Evolutionary conservation across 2,888 invertebrate species (phyloP).

Genomic region (Agrilus mali): DNA sequence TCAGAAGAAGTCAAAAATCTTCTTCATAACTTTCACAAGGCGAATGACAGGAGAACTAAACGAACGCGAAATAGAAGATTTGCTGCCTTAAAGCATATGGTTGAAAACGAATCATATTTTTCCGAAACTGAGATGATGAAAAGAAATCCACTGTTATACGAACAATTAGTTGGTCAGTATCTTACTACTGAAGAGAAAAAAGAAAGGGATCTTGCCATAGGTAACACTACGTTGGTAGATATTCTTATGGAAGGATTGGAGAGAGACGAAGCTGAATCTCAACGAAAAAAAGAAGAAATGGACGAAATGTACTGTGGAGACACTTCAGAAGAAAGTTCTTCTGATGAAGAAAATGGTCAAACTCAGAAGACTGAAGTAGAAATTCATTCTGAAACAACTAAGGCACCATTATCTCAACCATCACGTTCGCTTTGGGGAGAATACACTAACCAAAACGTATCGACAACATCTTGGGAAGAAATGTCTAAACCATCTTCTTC

Average conservation of each 20-base stretch:
- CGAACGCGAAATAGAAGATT: slow-evolving; percentile 69
- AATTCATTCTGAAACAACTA: slow-evolving; percentile 3
- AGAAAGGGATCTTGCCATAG: slow-evolving; percentile 41
- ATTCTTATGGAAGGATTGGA: slow-evolving; percentile 74
- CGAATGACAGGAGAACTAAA: slow-evolving; percentile 29
- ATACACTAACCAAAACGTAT: slow-evolving; percentile 22
- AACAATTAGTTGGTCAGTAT: slow-evolving; percentile 80
- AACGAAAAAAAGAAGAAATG: slow-evolving; percentile 47
- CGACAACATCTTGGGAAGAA: slow-evolving; percentile 15
- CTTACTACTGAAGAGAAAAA: slow-evolving; percentile 64
- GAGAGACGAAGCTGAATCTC: slow-evolving; percentile 50
- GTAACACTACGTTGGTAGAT: slow-evolving; percentile 52
- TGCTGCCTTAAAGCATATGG: slow-evolving; percentile 63
- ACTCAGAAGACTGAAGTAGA: slow-evolving; percentile 4
- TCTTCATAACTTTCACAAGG: slow-evolving; percentile 35
- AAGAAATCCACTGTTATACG: slow-evolving; percentile 79
- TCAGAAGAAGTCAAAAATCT: slow-evolving; percentile 43
- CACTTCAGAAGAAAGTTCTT: slow-evolving; percentile 23
- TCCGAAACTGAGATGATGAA: slow-evolving; percentile 89
- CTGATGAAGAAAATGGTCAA: slow-evolving; percentile 21
- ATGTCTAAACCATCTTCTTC: slow-evolving; percentile 2
- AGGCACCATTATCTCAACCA: slow-evolving; percentile 11
- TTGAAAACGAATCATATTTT: slow-evolving; percentile 64
- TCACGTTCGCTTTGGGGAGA: slow-evolving; percentile 23
- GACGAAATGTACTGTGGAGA: slow-evolving; percentile 8